Evolutionary conservation across 2,113 vertebrate species (phyloP).

Genomic region (human (Homo sapiens)): GRCh38 chr3:191137501-191138000

Average conservation of each 20-base stretch:
- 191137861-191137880: not conserved
- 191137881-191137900: not conserved
- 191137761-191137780: not conserved
- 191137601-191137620: not conserved
- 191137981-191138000: not conserved
- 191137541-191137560: not conserved
- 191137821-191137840: not conserved
- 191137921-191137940: not conserved
- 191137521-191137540: not conserved
- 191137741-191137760: not conserved
- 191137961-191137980: not conserved
- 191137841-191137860: not conserved
- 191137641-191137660: not conserved
- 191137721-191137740: not conserved
- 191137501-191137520: not conserved
- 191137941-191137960: not conserved
- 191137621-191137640: not conserved
- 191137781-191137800: not conserved
- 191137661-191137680: not conserved
- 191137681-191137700: not conserved
- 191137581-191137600: not conserved
- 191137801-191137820: not conserved
- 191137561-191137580: not conserved
- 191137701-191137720: not conserved
- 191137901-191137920: not conserved